A percentile compares a stretch with the other conserved stretches of the same genome.
These are phyloP conservation scores for Cantharis flavilabris DNA, from an alignment of 2,888 invertebrate genomes.

Conservation along the genomic window DNA sequence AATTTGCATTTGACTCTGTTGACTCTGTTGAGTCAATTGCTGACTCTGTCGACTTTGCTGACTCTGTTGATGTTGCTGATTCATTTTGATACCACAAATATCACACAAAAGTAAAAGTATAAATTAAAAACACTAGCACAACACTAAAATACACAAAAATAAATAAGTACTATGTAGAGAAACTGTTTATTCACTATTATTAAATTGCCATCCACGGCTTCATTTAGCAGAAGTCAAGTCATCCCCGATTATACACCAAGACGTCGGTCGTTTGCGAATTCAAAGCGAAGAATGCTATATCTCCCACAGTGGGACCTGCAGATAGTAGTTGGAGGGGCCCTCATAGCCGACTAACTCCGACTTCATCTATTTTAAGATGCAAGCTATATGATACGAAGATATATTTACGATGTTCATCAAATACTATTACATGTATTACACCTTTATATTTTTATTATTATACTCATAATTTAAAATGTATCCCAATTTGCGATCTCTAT, in stretches of 20 bases:
- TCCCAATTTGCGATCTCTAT: no score
- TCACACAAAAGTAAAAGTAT: slow-evolving; percentile 41
- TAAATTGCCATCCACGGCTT: slow-evolving; percentile 58
- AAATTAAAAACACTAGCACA: slow-evolving; percentile 44
- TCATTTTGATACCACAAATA: slow-evolving; percentile 66
- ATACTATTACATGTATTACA: not conserved
- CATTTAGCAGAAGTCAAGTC: slow-evolving; percentile 75
- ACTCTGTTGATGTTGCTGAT: slow-evolving; percentile 69
- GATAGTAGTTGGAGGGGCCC: slow-evolving; percentile 34
- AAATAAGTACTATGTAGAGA: slow-evolving; percentile 34
- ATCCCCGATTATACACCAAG: slow-evolving; percentile 77
- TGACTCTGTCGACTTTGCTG: slow-evolving; percentile 54
- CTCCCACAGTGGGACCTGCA: slow-evolving; percentile 48
- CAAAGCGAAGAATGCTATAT: slow-evolving; percentile 79
- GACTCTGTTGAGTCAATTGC: slow-evolving; percentile 59
- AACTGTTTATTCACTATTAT: slow-evolving; percentile 47
- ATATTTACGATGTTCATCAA: not conserved
- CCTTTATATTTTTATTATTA: not conserved
- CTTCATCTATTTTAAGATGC: slow-evolving; percentile 48
- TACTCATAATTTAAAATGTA: not conserved
- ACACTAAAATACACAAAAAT: slow-evolving; percentile 46
- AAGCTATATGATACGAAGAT: slow-evolving; percentile 36
- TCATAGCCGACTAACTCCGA: slow-evolving; percentile 39
- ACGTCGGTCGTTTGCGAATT: slow-evolving; percentile 94
- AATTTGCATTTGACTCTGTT: slow-evolving; percentile 57